A percentile compares a stretch with the other conserved stretches of the same genome.
Conservation (phyloP, 2,113 vertebrate genomes). For the Lethenteron camtschaticum region DNA sequence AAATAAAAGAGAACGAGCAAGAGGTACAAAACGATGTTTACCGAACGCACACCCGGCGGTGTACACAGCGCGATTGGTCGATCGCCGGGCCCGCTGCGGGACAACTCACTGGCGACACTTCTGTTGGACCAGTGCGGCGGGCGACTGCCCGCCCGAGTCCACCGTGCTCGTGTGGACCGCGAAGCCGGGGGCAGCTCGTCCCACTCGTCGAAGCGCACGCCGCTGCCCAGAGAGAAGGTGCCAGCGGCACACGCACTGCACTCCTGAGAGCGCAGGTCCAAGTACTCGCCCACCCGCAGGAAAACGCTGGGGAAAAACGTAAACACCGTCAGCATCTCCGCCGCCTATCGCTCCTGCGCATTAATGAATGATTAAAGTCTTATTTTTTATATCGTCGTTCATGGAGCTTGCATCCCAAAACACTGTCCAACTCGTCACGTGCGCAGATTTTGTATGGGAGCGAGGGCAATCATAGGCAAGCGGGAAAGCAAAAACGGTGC, state of each 20-base stretch:
- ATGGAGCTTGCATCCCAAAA: no score
- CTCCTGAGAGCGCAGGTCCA: constrained; percentile 64
- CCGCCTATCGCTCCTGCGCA: neutral
- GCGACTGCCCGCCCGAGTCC: neutral
- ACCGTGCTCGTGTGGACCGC: constrained; percentile 14
- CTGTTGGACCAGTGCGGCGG: neutral
- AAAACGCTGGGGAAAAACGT: constrained; percentile 36
- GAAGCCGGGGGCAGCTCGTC: constrained; percentile 49
- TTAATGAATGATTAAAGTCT: neutral
- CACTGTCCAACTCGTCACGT: no score
- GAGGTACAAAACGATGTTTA: no score
- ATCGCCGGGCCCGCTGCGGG: no score
- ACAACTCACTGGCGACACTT: neutral
- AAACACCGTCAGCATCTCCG: neutral
- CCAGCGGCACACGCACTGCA: constrained; percentile 51
- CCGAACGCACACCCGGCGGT: no score
- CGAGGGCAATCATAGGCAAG: no score
- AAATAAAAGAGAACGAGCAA: no score
- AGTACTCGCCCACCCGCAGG: constrained; percentile 66
- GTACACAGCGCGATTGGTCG: no score
- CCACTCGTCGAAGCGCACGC: constrained; percentile 64
- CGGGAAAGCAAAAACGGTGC: no score
- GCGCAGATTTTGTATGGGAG: no score
- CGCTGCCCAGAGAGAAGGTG: constrained; percentile 67
- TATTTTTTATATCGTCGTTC: no score